Base-by-base conservation (phyloP, 2,113 vertebrate genomes). In the Isichthys henryi region DNA sequence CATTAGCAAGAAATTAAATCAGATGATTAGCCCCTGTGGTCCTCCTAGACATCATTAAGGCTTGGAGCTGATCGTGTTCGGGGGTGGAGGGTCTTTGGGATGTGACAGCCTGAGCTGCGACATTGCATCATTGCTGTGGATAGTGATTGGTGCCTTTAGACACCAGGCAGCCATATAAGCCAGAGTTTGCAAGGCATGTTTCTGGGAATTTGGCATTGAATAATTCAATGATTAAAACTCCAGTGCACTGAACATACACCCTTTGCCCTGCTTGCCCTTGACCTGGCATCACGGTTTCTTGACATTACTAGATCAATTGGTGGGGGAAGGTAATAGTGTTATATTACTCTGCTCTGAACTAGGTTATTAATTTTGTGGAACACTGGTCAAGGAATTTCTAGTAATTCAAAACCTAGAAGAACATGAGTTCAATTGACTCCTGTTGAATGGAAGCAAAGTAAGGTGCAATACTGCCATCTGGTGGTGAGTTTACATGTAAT, bases 381-480 rank as follows among this genome's bases (percentile, higher is more conserved):
- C 74, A 80, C 35, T 43, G 74, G 74, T 80, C 74, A 80, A 80
- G 74, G 74, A 80, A 80, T 43, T 77, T 39, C 70, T 39, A 77
- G 70, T 77, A 77, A 39, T 77, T 77, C 70, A 39, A 77, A 77
- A 80, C 74, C 74, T 19, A 80, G 6, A 80, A 80, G 35, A 80
- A 13, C 74, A 19, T 80, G 35, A 19, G 11, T 80, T 80, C 74
- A 80, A 39, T 80, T 39, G 17, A 80, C 4, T 43, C 15, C 1
- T 43, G 35, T 17, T 43, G 74, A 80, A 80, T 80, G 35, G 74
- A 80, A 80, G 31, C 35, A 19, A 43, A 6, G 35, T 39, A 80
- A 80, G 31, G 70, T 77, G 27, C 31, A 77, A 80, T 80, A 80
- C 74, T 80, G 74, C 74, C 74, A 80, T 80, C 74, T 80, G 74